Conservation (phyloP, 2,113 vertebrate genomes). For the Chaenogobius annularis region DNA sequence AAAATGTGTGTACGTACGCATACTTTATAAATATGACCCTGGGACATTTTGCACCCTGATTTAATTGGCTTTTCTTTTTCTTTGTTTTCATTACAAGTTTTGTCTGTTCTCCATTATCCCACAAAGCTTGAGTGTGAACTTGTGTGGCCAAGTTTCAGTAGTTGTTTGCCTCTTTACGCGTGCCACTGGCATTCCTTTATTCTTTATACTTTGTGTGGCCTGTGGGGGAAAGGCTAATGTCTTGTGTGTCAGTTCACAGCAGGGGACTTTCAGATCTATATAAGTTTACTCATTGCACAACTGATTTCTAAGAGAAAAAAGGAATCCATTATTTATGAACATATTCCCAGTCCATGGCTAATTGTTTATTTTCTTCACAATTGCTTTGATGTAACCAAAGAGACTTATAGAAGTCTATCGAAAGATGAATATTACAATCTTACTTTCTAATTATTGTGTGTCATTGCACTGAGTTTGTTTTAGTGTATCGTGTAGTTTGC, state of each 20-base stretch:
- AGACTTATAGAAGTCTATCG: constrained; percentile 73
- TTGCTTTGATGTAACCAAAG: constrained; percentile 83
- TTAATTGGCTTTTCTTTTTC: constrained; percentile 34
- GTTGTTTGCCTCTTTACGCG: constrained; percentile 68
- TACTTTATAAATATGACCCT: constrained; percentile 19
- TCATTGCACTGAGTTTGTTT: constrained; percentile 70
- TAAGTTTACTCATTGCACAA: constrained; percentile 79
- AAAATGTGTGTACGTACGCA: too few relatives aligned
- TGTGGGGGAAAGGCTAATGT: constrained; percentile 82
- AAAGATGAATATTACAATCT: constrained; percentile 71
- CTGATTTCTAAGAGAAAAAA: constrained; percentile 80
- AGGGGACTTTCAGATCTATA: constrained; percentile 82
- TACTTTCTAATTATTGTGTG: constrained; percentile 74
- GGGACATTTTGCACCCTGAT: constrained; percentile 40
- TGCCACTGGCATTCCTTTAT: constrained; percentile 79
- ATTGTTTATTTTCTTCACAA: constrained; percentile 83
- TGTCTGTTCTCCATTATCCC: constrained; percentile 48
- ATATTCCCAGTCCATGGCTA: constrained; percentile 82
- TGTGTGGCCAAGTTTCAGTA: constrained; percentile 52
- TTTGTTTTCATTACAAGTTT: constrained; percentile 44
- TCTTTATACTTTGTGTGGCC: constrained; percentile 70
- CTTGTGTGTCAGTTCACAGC: constrained; percentile 83
- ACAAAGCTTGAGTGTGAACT: constrained; percentile 44
- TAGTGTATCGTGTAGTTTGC: constrained; percentile 40
- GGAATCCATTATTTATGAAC: constrained; percentile 84